A percentile compares a stretch with the other conserved stretches of the same genome.
These are phyloP conservation scores for Triplophysa bombifrons DNA, from an alignment of 2,797 vertebrate genomes.

Conservation along the genomic window DNA sequence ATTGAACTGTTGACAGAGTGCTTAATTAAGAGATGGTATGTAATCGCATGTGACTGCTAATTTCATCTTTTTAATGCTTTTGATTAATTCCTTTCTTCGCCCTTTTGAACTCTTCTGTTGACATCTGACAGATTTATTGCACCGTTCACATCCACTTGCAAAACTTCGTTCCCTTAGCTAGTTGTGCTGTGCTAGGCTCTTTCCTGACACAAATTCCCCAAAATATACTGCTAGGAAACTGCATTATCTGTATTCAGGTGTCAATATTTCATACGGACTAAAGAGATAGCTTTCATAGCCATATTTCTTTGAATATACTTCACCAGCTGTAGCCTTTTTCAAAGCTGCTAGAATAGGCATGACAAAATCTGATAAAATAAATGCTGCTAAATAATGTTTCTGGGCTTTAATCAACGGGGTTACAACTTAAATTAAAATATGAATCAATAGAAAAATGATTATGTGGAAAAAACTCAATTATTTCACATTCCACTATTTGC, in stretches of 20 bases:
- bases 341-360: not conserved
- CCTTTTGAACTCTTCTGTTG: slow-evolving; percentile 33
- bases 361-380: not conserved
- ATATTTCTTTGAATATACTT: slow-evolving; percentile 53
- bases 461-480: not conserved
- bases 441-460: not conserved
- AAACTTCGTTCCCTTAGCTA: slow-evolving; percentile 3
- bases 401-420: not conserved
- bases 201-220: slow-evolving; percentile 32
- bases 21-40: slow-evolving; percentile 26
- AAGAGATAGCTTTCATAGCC: slow-evolving; percentile 51
- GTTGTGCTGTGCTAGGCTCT: slow-evolving; percentile 24
- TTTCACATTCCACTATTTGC: no score
- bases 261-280: slow-evolving; percentile 55
- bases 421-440: not conserved
- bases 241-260: slow-evolving; percentile 38
- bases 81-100: slow-evolving; percentile 36
- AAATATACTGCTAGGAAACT: slow-evolving; percentile 35
- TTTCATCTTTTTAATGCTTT: slow-evolving; percentile 27
- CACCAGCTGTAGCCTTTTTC: not conserved
- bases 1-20: slow-evolving; percentile 43
- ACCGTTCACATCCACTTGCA: slow-evolving; percentile 14
- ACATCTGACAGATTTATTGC: slow-evolving; percentile 39
- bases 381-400: not conserved
- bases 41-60: slow-evolving; percentile 27